Evolutionary conservation across 2,113 vertebrate species (phyloP), one percentile per base, ranked within the genome.

Genomic region (Megaptera novaeangliae): DNA sequence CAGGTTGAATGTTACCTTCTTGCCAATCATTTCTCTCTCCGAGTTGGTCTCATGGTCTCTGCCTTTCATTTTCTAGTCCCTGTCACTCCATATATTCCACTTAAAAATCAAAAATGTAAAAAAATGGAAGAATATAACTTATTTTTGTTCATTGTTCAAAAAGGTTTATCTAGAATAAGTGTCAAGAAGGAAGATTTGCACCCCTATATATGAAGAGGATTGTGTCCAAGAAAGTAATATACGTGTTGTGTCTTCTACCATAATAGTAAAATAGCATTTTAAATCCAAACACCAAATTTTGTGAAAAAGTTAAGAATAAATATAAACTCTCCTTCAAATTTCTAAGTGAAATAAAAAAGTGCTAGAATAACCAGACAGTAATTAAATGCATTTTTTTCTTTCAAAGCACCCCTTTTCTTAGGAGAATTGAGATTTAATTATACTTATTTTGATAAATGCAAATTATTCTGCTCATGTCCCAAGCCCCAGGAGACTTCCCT

Each of bases 351-450:
- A 94, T 75, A 11, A 92, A 97, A 21, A 98, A 97, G 29, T 86
- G 71, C 57, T 66, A 59, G 14, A 91, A 86, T 80, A 95, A 91
- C 55, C 44, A 97, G 5, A 46, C 7, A 97, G 96, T 96, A 97
- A 98, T 18, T 66, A 97, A 97, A 74, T 85, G 1, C 52, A 94
- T 34, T 23, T 52, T 96, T 44, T 86, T 87, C 41, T 20, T 46
- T 97, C 87, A 95, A 96, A 97, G n/a, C 44, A 66, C 63, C 6
- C 10, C 34, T 49, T 98, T 69, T 96, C 95, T 96, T 97, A 23
- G 93, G 96, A 98, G 59, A 95, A 92, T 55, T 98, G 89, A 83
- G 96, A 88, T 97, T 98, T 97, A 98, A 97, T 97, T 96, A 96
- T 92, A 95, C 0, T 90, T 52, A 93, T 68, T 98, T 97, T 83